Base-by-base conservation (phyloP, 2,888 invertebrate genomes). In the Chorisops tibialis region DNA sequence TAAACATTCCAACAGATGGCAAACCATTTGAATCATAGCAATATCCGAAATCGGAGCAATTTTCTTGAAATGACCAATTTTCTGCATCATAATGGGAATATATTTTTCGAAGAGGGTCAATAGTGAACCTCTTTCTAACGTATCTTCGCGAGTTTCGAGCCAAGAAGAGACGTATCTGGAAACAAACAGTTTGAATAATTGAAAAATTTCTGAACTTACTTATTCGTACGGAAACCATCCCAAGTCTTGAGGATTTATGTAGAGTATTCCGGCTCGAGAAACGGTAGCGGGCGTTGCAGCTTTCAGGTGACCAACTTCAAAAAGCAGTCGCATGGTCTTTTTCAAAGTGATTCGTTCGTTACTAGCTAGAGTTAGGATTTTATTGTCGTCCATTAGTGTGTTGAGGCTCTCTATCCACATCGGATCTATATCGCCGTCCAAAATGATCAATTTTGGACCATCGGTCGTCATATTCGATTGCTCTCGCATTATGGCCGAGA, bases 311-410 rank as follows among this genome's bases (percentile, higher is more conserved):
- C 93, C 89, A 72, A 96, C 95, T 79, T 96, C 96, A 76, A 97
- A 96, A 14, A 97, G 77, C 16, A 97, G 81, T 38, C 96, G 82
- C 96, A 96, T 96, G 18, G 86, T 81, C 59, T 88, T 87, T 0
- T 92, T 94, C 58, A 96, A 79, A 0, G 96, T 92, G 59, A 97
- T 96, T 61, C 96, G 83, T 78, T 96, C 96, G 72, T 96, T 96
- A 77, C 94, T 95, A 12, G 96, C 96, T 70, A 97, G 78, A 0
- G 96, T 96, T 65, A 97, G 75, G 11, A 95, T 91, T 82, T 96
- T 96, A 75, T 96, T 97, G 74, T 97, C 96, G 74, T 97, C 96
- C 96, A 97, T 96, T 48, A 96, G 85, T 14, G 96, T 96, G 74
- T 97, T 97, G 21, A 97, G 83, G 19, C 94, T 95, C 79, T 97